Evolutionary conservation across 2,113 vertebrate species (phyloP), one percentile per base, ranked within the genome.

Genomic region (Rynchops niger): DNA sequence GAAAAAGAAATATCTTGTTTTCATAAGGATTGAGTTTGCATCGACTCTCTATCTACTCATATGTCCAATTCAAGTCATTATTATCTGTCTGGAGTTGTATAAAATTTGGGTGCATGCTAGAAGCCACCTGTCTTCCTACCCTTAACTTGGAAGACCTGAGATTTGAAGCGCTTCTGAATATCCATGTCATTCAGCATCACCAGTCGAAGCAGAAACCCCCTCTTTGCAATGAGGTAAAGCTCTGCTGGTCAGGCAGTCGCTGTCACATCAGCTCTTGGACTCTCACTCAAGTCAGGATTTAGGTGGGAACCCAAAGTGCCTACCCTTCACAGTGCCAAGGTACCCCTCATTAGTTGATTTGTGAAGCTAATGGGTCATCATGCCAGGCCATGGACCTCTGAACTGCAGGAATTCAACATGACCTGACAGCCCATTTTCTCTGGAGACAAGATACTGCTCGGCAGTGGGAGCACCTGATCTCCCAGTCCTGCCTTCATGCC

Each of bases 301-400:
- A 42, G 43, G 29, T 18, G 32, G 47, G 62, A 93, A 85, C 52
- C 11, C 10, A 5, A 82, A 71, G 55, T n/a, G 56, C 42, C 63
- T 36, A 12, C 40, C 22, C 47, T 53, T 83, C 62, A 58, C 16
- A 72, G 18, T n/a, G 40, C 67, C 74, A 71, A 29, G 32, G 61
- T 1, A 66, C 5, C 6, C 22, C 38, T 7, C 9, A 21, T 9
- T 5, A 66, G 26, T 7, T 67, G 30, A 62, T 91, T 16, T 65
- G n/a, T 87, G 73, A 87, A 59, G 34, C 7, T 38, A 8, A 58
- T 27, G 49, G 34, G n/a, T 23, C 43, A 49, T 26, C 12, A 40
- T 8, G 26, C 12, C 38, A 59, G 26, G 47, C 10, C 36, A 45
- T 0, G 0, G 36, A 52, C 26, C 30, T 59, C 20, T 47, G 26